phyloP scores from a whole-genome alignment of 2,113 vertebrate species.

The Platysternon megacephalum region DNA sequence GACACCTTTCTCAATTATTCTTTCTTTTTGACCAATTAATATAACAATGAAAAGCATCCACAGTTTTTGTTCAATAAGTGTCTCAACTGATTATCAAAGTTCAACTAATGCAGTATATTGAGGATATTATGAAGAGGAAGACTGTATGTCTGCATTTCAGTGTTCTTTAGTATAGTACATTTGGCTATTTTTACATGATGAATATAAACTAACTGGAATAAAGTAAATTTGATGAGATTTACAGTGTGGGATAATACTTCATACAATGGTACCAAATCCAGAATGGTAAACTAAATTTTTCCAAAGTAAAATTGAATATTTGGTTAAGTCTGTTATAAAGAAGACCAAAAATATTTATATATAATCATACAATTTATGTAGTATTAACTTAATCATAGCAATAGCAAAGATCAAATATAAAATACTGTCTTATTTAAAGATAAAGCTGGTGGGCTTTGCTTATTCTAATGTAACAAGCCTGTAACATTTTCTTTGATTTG shows the following conservation, averaged over 20 bases:
- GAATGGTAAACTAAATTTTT: background rate
- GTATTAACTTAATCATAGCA: constrained; percentile 29
- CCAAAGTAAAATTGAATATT: background rate
- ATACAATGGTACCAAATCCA: background rate
- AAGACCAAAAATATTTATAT: constrained; percentile 4
- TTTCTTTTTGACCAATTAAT: background rate
- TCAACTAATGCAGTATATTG: background rate
- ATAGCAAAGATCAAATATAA: constrained; percentile 37
- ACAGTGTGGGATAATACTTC: background rate
- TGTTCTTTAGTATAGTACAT: background rate
- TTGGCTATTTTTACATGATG: background rate
- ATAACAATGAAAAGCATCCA: constrained; percentile 12
- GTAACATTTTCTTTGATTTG: constrained; percentile 50
- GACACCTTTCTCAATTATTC: background rate
- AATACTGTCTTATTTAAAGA: constrained; percentile 30
- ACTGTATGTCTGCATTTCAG: background rate
- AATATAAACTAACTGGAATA: background rate
- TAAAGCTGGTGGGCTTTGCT: constrained; percentile 21
- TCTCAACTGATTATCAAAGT: constrained; percentile 12
- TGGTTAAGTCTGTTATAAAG: background rate
- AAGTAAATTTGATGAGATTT: constrained; percentile 1
- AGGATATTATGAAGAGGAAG: background rate
- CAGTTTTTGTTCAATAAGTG: background rate
- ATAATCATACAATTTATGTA: constrained; percentile 35
- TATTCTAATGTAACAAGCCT: background rate